A percentile compares a stretch with the other conserved stretches of the same genome.
Conservation (phyloP, 1,140 invertebrate species). For the Trinorchestia longiramus region DNA sequence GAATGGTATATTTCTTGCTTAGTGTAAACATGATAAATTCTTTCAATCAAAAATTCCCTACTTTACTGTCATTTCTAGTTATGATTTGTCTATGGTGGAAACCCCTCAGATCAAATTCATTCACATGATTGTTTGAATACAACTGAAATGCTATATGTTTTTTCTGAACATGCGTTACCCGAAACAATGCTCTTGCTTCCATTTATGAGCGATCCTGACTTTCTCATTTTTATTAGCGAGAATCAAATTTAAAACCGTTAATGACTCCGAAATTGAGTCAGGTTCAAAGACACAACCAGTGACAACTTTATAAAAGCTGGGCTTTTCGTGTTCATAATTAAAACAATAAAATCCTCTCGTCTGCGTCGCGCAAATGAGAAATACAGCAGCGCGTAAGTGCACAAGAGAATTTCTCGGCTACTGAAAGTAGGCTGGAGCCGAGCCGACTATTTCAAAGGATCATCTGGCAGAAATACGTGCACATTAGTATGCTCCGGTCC, state of each 20-base stretch:
- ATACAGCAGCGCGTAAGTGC: background rate
- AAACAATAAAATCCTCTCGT: background rate
- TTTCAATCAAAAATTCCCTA: too few species aligned
- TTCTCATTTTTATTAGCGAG: background rate
- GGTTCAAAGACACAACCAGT: background rate
- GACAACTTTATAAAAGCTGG: background rate
- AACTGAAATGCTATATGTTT: background rate
- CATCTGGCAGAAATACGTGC: slow-evolving; percentile 21
- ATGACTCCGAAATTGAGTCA: background rate
- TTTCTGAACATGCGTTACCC: background rate
- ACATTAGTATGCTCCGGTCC: slow-evolving; percentile 25
- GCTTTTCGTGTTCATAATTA: background rate
- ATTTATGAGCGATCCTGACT: background rate
- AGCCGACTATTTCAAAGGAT: slow-evolving; percentile 45
- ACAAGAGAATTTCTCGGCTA: background rate
- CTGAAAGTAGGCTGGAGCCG: background rate
- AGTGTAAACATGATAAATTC: too few species aligned
- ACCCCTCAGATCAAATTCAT: too few species aligned
- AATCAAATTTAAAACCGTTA: background rate
- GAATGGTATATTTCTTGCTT: too few species aligned
- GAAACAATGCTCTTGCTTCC: background rate
- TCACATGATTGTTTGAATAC: background rate
- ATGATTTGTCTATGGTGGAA: too few species aligned
- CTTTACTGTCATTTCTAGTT: too few species aligned
- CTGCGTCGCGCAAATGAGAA: background rate